A percentile compares a stretch with the other conserved stretches of the same genome.
Evolutionary conservation across 1,140 invertebrate species (phyloP).

Genomic region (Parasteatoda tepidariorum): DNA sequence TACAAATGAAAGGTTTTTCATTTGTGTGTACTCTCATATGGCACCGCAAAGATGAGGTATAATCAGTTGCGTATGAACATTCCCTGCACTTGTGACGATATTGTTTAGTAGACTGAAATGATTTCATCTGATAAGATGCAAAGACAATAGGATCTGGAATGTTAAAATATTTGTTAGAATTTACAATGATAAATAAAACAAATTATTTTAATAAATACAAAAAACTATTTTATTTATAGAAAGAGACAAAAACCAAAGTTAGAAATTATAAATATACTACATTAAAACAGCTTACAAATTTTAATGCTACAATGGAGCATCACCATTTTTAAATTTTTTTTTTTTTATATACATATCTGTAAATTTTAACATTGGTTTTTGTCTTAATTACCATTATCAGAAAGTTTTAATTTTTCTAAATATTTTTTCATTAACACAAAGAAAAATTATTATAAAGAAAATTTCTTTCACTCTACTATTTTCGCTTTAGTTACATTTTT

Average conservation of each 20-base stretch:
- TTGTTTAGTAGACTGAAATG: background rate
- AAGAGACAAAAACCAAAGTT: background rate
- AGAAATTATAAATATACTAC: background rate
- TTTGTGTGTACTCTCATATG: background rate
- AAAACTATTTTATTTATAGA: background rate
- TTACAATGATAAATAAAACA: background rate
- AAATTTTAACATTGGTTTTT: too few relatives aligned
- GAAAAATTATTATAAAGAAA: too few relatives aligned
- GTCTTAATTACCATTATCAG: too few relatives aligned
- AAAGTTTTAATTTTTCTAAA: too few relatives aligned
- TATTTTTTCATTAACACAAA: too few relatives aligned
- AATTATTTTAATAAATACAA: too few relatives aligned
- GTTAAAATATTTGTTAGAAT: background rate
- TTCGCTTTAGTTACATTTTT: too few relatives aligned
- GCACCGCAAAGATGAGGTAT: background rate
- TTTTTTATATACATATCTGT: too few relatives aligned
- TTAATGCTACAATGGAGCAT: too few relatives aligned
- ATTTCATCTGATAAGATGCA: background rate
- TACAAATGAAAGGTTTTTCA: constrained; percentile 13
- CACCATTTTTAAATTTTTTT: too few relatives aligned
- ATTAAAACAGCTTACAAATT: too few relatives aligned
- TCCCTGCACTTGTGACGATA: background rate
- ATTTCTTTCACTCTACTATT: too few relatives aligned
- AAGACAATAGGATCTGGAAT: background rate
- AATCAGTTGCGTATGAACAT: constrained; percentile 21